Evolutionary conservation across 2,888 invertebrate species (phyloP).

Genomic region (Micoletzkya japonica): DNA sequence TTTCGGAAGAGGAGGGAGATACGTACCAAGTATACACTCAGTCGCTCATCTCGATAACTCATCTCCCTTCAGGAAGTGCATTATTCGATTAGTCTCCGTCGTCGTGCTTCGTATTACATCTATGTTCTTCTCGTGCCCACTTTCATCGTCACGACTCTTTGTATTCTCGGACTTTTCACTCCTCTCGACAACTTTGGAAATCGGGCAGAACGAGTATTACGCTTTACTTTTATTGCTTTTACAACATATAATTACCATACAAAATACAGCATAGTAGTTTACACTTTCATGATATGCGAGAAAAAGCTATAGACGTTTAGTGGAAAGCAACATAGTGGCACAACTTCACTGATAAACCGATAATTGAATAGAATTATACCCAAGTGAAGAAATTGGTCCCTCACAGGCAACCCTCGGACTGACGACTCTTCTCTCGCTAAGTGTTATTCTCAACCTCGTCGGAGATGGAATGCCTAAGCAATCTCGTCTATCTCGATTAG

Average conservation of each 20-base stretch:
- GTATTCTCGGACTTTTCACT: slow-evolving; percentile 27
- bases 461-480: slow-evolving; percentile 28
- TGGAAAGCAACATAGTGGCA: no score
- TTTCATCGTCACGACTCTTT: slow-evolving; percentile 25
- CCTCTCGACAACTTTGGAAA: slow-evolving; percentile 27
- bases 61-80: slow-evolving; percentile 11
- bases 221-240: no score
- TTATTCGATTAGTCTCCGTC: slow-evolving; percentile 1
- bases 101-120: slow-evolving; percentile 24
- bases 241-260: neutral
- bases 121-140: slow-evolving; percentile 27
- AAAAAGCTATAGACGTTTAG: no score
- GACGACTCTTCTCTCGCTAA: slow-evolving; percentile 28
- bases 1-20: slow-evolving; percentile 7
- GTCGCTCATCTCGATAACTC: neutral
- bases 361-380: neutral
- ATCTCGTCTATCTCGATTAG: slow-evolving; percentile 8
- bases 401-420: slow-evolving; percentile 26
- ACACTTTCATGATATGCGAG: neutral
- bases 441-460: slow-evolving; percentile 26
- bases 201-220: slow-evolving; percentile 22
- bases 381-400: neutral
- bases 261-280: neutral
- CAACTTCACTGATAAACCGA: no score
- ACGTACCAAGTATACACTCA: neutral